Evolutionary conservation across 2,888 invertebrate genomes (phyloP), one percentile per base, ranked within the genome.

Genomic region (Diaprepes abbreviatus): DNA sequence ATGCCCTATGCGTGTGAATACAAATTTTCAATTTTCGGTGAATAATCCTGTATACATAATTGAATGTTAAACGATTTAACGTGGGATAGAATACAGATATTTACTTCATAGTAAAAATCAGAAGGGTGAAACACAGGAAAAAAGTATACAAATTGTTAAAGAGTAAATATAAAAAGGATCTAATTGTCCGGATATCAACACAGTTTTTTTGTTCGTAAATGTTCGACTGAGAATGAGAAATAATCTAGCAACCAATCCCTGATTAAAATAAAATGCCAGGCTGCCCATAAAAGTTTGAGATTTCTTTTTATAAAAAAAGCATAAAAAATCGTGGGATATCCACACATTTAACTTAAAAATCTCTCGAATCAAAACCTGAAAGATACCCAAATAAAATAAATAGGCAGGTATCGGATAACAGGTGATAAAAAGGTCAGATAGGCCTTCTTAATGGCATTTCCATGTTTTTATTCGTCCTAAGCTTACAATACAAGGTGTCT

Each of bases 341-440:
- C n/a, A 35, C 35, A 2, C 35, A n/a, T n/a, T n/a, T 10, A 3
- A 35, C 10, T n/a, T 35, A 35, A 28, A 50, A 50, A 28, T 28
- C 14, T 28, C 28, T 24, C 21, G 9, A 38, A 24, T 40, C 40
- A 40, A 14, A 9, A 58, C 21, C 14, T 38, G 19, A 38, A 16
- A 36, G 48, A 48, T n/a, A 60, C 45, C 24, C 24, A 31, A 50
- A 62, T 62, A 62, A 62, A 50, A 21, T 50, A 62, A 62, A 50
- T 62, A 62, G 24, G 45, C 62, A 62, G 62, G 62, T 62, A 36
- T 48, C 60, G 36, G 55, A 55, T 36, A 55, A 55, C 57, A 57
- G 57, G 57, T 57, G 57, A 57, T 48, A 62, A 62, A 33, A 62
- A 62, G 50, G 50, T 62, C 48, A 50, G 50, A 45, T 35, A 31